Evolutionary conservation across 2,113 vertebrate genomes (phyloP), one percentile per base, ranked within the genome.

Genomic region (Epinephelus lanceolatus): DNA sequence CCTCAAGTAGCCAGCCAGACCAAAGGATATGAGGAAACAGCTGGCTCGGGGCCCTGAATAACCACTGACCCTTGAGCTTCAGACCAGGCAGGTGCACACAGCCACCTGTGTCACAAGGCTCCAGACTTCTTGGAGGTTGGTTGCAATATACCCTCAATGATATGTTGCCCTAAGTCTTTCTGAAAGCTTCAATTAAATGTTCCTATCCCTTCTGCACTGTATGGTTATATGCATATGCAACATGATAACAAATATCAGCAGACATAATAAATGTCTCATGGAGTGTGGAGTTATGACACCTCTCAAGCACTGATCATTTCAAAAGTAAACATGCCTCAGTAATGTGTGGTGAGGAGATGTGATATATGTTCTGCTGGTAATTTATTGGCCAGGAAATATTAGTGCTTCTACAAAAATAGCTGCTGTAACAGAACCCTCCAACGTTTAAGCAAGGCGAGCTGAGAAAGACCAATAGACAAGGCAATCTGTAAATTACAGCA

Each of bases 321-420:
- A 57, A 92, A 88, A 69, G 80, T 76, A 91, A 91, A 93, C 74
- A 80, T 47, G 57, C 47, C 25, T 37, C 3, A 60, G 19, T 65
- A 71, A 61, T 49, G 67, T 77, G 81, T 86, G 27, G 84, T 56
- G 40, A 78, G 83, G 74, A 86, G 42, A 72, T 81, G 61, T 27
- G 71, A 81, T 68, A 18, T 37, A 19, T 70, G 33, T 47, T 74
- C 53, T 56, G 57, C 27, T 59, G 27, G 47, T 70, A 61, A 93
- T 91, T 93, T 95, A 92, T 81, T 65, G 75, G 71, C 77, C 37
- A 42, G 63, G 81, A 88, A 84, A 89, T 86, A 66, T 90, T 74
- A 59, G 72, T 63, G 70, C 77, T 69, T 81, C 62, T 55, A 89
- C 79, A 77, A 73, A 88, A 94, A 94, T 88, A 93, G 91, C 88